Percentiles rank a stretch among this genome's conserved stretches.
Conservation (phyloP, 1,140 invertebrate genomes). For the Aphaenogaster rudis region DNA sequence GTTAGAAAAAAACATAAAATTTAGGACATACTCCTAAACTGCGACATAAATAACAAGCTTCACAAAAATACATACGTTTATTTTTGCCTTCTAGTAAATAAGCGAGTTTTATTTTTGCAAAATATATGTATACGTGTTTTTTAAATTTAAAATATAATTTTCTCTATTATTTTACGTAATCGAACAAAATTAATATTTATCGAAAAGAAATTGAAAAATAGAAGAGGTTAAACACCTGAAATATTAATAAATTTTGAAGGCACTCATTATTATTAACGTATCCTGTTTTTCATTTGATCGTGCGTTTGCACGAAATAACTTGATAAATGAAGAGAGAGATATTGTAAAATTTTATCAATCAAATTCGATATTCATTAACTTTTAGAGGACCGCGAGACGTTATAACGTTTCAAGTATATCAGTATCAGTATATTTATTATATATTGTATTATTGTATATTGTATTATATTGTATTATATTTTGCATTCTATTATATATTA, state of each 20-base stretch:
- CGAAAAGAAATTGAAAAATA: neutral
- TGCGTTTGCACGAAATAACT: neutral
- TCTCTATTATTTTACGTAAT: neutral
- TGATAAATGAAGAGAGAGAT: neutral
- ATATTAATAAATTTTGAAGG: neutral
- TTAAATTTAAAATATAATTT: neutral
- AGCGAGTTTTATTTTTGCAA: constrained; percentile 7
- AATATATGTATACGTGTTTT: neutral
- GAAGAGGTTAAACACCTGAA: neutral
- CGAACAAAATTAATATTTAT: neutral
- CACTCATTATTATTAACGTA: neutral
- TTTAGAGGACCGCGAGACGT: no score
- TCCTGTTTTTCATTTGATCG: neutral
- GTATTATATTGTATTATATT: no score
- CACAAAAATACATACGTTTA: neutral
- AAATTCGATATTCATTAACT: neutral
- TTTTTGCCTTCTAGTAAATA: constrained; percentile 22
- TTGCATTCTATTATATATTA: no score
- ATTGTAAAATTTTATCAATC: neutral
- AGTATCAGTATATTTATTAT: no score
- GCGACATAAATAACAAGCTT: neutral
- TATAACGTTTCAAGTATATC: no score
- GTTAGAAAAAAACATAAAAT: neutral
- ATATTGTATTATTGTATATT: no score
- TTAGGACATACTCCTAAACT: neutral